These are phyloP conservation scores for Lethenteron reissneri DNA, from an alignment of 2,113 vertebrate genomes.

Conservation along the genomic window DNA sequence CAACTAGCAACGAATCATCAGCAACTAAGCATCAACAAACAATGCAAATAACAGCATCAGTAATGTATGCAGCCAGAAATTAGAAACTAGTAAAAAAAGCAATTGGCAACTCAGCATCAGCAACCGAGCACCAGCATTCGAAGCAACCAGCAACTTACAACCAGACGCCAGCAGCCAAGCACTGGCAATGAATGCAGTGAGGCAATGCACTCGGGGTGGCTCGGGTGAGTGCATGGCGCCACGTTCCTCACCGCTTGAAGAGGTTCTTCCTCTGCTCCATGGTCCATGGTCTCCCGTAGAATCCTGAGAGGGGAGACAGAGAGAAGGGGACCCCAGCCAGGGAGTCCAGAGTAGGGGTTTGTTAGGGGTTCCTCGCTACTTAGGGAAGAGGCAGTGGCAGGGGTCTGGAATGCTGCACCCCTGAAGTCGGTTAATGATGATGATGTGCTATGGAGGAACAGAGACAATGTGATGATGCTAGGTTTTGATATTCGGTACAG, in stretches of 20 bases:
- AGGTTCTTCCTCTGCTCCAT: slow-evolving; percentile 98
- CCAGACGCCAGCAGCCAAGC: background rate
- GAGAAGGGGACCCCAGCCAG: background rate
- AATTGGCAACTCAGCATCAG: rapidly evolving
- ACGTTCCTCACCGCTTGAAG: slow-evolving; percentile 55
- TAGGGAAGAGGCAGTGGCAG: background rate
- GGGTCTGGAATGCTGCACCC: background rate
- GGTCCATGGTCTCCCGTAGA: slow-evolving; percentile 95
- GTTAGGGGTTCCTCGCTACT: background rate
- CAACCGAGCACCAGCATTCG: background rate
- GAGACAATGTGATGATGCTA: slow-evolving; percentile 9
- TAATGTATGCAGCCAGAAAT: too few relatives aligned
- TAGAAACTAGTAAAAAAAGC: too few relatives aligned
- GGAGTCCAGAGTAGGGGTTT: background rate
- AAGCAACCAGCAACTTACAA: background rate
- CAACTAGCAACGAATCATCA: too few relatives aligned
- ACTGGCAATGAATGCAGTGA: background rate
- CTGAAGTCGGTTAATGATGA: background rate
- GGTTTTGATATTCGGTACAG: background rate
- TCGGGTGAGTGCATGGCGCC: too few relatives aligned
- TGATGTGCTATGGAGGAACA: background rate
- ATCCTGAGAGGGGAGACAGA: slow-evolving; percentile 37
- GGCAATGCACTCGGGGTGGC: too few relatives aligned
- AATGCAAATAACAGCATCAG: too few relatives aligned
- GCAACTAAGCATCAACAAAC: too few relatives aligned